phyloP scores from a whole-genome alignment of 2,888 invertebrate genomes.

The Dicycla oo region DNA sequence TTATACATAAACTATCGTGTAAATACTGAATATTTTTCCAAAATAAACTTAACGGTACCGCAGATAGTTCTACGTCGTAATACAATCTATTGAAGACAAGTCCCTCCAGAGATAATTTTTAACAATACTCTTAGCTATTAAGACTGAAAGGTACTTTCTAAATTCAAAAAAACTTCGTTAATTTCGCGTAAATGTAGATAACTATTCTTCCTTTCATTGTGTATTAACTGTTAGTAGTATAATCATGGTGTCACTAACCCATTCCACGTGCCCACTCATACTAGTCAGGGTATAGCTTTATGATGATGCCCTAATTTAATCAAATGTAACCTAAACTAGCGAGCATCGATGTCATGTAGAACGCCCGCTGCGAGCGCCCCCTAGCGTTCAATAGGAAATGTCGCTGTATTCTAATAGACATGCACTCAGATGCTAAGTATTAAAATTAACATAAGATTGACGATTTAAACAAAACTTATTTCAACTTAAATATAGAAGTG shows the following conservation, averaged over 20 bases:
- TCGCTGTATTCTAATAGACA: conserved; percentile 73
- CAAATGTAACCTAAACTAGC: conserved; percentile 68
- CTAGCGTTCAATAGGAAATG: conserved; percentile 72
- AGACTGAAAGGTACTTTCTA: conserved; percentile 86
- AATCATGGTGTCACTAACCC: conserved; percentile 79
- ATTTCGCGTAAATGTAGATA: conserved; percentile 67
- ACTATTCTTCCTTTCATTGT: conserved; percentile 60
- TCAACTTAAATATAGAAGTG: conserved; percentile 89
- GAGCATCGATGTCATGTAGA: conserved; percentile 68
- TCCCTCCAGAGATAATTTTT: conserved; percentile 87
- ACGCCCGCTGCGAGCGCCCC: conserved; percentile 50
- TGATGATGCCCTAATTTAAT: conserved; percentile 75
- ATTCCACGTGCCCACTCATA: conserved; percentile 86
- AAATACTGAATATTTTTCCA: conserved; percentile 84
- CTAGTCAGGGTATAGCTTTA: conserved; percentile 87
- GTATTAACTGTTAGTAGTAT: conserved; percentile 72
- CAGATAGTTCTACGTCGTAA: conserved; percentile 80
- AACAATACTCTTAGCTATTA: conserved; percentile 87
- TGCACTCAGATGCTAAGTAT: conserved; percentile 78
- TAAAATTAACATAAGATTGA: conserved; percentile 78
- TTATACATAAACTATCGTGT: conserved; percentile 71
- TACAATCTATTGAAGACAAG: conserved; percentile 83
- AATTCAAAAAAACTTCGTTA: conserved; percentile 73
- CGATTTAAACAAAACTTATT: conserved; percentile 78
- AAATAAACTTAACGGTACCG: conserved; percentile 76